Base-by-base conservation (phyloP, 2,113 vertebrate genomes). In the Entosphenus tridentatus region DNA sequence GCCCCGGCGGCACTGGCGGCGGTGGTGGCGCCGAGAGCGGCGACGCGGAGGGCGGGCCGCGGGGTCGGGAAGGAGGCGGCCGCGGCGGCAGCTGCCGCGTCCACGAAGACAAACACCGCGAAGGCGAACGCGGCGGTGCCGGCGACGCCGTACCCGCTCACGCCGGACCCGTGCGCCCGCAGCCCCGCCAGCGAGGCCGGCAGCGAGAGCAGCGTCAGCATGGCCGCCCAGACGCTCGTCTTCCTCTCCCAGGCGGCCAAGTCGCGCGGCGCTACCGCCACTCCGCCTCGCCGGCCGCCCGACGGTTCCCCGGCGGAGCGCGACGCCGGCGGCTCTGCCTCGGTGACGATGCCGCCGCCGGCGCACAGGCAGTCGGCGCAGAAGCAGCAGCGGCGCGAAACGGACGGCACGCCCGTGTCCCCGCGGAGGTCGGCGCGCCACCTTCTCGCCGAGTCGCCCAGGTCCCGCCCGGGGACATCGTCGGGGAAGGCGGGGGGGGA, bases 171-270 rank as follows among this genome's bases (percentile, higher is more conserved):
- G 39, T 39, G 39, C 39, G 39, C 39, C 39, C 39, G 39, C 39
- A 39, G 8, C 10, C 62, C 62, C 21, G 62, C 62, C 62, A 65
- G 62, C 21, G 62, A 65, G 10, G 62, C 62, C 9, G 21, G 62
- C 62, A 65, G 62, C 21, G 62, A 65, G 10, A 65, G 62, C 21
- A 65, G 62, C 62, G 21, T 65, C 62, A 65, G 21, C 62, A 65
- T 65, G 62, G 62, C 62, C 10, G 62, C 62, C 21, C 62, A 65
- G 10, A 65, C 62, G n/a, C 62, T 65, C 21, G 62, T 65, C n/a
- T 16, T 65, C n/a, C 62, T 65, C n/a, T 65, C 62, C 9, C 62
- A 18, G 62, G 62, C 62, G n/a, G 16, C 58, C 58, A 65, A 8
- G 21, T 9, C 10, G 62, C 21, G 8, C 2, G n/a, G 21, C n/a